These are phyloP conservation scores for Marisa cornuarietis DNA, from an alignment of 1,140 invertebrate genomes.

Conservation along the genomic window DNA sequence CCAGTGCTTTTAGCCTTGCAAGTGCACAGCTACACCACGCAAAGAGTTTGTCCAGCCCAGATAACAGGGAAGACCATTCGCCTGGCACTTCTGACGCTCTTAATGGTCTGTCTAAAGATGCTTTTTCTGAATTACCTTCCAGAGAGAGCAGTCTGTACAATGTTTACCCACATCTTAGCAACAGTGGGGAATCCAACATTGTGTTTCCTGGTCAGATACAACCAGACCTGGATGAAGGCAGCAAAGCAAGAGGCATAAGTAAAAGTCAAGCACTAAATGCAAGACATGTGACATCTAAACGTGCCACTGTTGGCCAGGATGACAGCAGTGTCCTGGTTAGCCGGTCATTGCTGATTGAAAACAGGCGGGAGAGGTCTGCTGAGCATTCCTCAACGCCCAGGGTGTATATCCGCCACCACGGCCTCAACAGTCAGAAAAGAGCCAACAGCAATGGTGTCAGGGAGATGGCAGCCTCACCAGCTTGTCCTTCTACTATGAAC, in stretches of 20 bases:
- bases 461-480: background rate
- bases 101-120: background rate
- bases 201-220: too few species aligned
- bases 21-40: background rate
- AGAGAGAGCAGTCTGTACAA: background rate
- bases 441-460: background rate
- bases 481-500: background rate
- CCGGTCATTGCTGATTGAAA: too few species aligned
- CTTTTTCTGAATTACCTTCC: background rate
- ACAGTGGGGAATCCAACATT: too few species aligned
- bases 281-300: too few species aligned
- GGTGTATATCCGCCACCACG: too few species aligned
- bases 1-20: background rate
- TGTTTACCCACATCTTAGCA: background rate
- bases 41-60: background rate
- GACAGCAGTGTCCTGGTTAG: too few species aligned
- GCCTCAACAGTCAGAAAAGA: background rate
- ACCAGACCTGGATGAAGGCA: too few species aligned
- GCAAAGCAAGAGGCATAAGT: too few species aligned
- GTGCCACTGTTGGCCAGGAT: too few species aligned
- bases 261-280: too few species aligned
- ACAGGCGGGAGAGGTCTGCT: too few species aligned
- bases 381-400: too few species aligned
- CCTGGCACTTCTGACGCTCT: background rate
- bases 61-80: background rate